Conservation (phyloP, 2,888 invertebrate genomes). For the Vesta saturnalis region DNA sequence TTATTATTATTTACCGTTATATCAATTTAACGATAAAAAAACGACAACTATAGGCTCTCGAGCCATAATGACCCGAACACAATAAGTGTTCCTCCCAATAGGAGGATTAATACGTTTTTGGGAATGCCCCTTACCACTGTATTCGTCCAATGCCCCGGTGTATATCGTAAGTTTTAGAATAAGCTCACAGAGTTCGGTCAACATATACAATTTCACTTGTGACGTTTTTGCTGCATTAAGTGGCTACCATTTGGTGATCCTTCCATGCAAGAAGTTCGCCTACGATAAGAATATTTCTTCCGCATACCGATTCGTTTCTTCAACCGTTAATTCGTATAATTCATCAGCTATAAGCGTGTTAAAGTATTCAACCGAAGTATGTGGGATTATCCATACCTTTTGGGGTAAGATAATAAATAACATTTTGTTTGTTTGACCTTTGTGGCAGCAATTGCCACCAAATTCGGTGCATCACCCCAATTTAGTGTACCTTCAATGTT, state of each 20-base stretch:
- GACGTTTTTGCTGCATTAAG: not conserved
- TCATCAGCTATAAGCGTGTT: too few species aligned
- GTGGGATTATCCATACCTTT: not conserved
- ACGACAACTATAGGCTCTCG: too few species aligned
- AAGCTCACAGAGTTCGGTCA: not conserved
- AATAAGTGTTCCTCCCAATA: not conserved
- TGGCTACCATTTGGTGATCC: not conserved
- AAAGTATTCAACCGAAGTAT: too few species aligned
- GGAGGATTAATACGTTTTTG: too few species aligned
- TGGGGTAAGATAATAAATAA: not conserved
- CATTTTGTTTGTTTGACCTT: too few species aligned
- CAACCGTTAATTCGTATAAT: slow-evolving; percentile 3
- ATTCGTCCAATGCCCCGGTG: not conserved
- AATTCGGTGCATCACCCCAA: not conserved
- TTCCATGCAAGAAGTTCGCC: not conserved
- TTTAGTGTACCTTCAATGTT: not conserved
- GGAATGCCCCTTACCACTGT: not conserved
- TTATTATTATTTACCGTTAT: too few species aligned
- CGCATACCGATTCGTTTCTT: not conserved
- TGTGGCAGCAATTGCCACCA: not conserved
- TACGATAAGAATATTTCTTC: too few species aligned
- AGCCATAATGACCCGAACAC: too few species aligned
- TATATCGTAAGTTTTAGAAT: not conserved
- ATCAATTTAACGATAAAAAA: too few species aligned
- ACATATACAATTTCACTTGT: not conserved